These are phyloP conservation scores for Gymnorhina tibicen DNA, from an alignment of 2,113 vertebrate genomes.

Conservation along the genomic window DNA sequence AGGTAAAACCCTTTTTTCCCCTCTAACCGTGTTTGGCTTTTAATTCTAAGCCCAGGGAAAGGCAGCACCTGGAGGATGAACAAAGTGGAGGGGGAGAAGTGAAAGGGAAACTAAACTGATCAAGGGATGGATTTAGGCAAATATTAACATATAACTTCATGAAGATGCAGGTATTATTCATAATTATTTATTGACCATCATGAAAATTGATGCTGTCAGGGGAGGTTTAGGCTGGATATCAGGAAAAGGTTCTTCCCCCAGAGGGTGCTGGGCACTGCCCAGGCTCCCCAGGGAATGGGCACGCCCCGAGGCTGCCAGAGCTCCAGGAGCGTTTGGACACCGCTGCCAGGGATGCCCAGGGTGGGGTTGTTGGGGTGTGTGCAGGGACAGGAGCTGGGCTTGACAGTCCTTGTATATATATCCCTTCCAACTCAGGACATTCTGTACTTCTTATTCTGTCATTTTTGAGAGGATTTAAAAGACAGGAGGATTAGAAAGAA, in stretches of 20 bases:
- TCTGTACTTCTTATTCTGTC: not conserved
- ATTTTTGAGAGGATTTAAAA: not conserved
- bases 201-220: not conserved
- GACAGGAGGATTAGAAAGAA: not conserved
- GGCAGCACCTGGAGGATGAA: not conserved
- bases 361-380: not conserved
- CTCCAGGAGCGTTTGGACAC: not conserved
- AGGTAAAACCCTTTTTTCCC: no score
- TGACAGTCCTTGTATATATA: fast-evolving
- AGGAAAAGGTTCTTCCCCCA: not conserved
- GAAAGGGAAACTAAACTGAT: not conserved
- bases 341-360: not conserved
- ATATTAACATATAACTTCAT: not conserved
- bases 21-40: no score
- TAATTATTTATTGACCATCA: not conserved
- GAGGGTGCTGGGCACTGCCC: not conserved
- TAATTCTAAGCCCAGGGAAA: no score
- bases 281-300: not conserved
- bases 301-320: not conserved
- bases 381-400: fast-evolving
- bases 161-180: not conserved
- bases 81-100: not conserved
- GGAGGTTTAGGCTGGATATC: fast-evolving
- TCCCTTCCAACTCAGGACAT: not conserved
- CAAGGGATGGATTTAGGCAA: not conserved